These are phyloP conservation scores for Nicator chloris DNA, from an alignment of 2,113 vertebrate genomes.

Conservation along the genomic window DNA sequence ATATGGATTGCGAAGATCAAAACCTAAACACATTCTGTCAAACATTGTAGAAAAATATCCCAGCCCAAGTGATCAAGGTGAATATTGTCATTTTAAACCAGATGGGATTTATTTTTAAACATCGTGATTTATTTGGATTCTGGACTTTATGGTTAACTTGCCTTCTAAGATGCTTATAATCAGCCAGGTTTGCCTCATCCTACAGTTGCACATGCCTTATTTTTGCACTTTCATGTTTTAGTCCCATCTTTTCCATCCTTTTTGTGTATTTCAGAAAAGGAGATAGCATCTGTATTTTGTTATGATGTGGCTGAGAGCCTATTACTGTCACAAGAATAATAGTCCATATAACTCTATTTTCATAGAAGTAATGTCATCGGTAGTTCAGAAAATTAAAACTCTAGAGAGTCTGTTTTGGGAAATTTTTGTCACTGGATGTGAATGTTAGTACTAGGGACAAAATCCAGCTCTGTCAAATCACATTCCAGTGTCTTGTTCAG, in stretches of 20 bases:
- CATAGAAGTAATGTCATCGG: neutral
- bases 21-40: conserved; percentile 59
- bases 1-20: conserved; percentile 62
- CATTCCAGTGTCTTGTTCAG: neutral
- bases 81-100: conserved; percentile 16
- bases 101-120: neutral
- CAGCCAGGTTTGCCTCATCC: neutral
- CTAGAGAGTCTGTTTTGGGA: neutral
- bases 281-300: neutral
- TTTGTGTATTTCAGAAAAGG: neutral
- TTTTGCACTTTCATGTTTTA: neutral
- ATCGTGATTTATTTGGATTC: neutral
- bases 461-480: neutral
- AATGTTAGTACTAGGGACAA: neutral
- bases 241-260: neutral
- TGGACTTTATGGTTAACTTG: neutral
- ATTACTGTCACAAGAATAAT: neutral
- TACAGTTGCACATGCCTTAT: neutral
- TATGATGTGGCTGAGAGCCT: neutral
- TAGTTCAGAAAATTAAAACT: neutral
- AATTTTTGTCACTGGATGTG: neutral
- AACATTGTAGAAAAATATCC: conserved; percentile 67
- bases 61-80: conserved; percentile 72
- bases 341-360: neutral
- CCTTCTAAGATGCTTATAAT: neutral